Evolutionary conservation across 1,140 invertebrate genomes (phyloP).

Genomic region (Psix sp.): DNA sequence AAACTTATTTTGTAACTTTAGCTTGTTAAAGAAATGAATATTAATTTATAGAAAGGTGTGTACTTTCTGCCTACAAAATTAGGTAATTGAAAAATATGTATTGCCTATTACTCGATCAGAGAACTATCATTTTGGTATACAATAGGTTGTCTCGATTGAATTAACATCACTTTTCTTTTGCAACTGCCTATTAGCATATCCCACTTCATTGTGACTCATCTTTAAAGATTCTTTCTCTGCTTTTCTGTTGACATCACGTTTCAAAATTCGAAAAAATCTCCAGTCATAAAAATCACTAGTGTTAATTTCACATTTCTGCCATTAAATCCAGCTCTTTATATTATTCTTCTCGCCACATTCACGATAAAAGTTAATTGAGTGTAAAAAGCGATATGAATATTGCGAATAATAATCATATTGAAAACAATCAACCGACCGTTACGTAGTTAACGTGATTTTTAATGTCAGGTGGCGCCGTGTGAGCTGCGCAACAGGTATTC

Average conservation of each 20-base stretch:
- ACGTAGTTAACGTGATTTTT: neutral
- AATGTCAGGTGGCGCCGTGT: constrained; percentile 2
- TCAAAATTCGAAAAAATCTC: too few species aligned
- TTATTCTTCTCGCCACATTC: too few species aligned
- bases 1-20: too few species aligned
- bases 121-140: constrained; percentile 16
- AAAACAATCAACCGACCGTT: neutral
- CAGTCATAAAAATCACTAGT: too few species aligned
- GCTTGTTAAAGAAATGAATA: too few species aligned
- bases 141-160: constrained; percentile 3
- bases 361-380: too few species aligned
- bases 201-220: constrained; percentile 31
- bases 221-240: constrained; percentile 4
- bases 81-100: neutral
- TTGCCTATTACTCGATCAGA: constrained; percentile 10
- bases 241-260: constrained; percentile 14
- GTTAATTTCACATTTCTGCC: too few species aligned
- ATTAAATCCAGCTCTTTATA: too few species aligned
- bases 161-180: constrained; percentile 36
- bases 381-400: too few species aligned
- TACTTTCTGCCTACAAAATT: neutral
- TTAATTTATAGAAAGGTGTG: too few species aligned
- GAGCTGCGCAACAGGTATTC: neutral
- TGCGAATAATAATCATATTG: neutral
- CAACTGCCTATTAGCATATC: constrained; percentile 25